Percentiles rank a stretch among this genome's conserved stretches.
Evolutionary conservation across 2,113 vertebrate species (phyloP).

Genomic region (Crocuta crocuta): DNA sequence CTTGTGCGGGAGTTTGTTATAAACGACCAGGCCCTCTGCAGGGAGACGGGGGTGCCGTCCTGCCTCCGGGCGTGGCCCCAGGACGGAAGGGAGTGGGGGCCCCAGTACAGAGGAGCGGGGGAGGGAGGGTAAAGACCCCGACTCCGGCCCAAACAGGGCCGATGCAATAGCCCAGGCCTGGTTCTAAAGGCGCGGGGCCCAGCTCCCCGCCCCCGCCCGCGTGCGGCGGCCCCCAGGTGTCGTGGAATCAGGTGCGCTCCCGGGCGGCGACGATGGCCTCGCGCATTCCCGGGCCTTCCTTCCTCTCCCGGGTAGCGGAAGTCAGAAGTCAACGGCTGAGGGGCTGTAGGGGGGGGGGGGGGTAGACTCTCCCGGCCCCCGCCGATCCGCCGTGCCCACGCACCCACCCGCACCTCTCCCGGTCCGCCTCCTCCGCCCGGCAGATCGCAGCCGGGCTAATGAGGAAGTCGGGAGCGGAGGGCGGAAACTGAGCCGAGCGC

Average conservation of each 20-base stretch:
- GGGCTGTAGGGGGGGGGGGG: neutral
- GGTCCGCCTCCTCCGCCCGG: conserved; percentile 64
- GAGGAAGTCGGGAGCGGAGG: conserved; percentile 86
- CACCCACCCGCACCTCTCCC: conserved; percentile 65
- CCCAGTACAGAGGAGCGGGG: neutral
- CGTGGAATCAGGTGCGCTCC: conserved; percentile 69
- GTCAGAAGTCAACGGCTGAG: neutral
- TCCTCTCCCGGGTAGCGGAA: neutral
- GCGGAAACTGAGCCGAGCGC: conserved; percentile 85
- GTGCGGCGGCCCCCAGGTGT: conserved; percentile 14
- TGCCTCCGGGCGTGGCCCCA: neutral
- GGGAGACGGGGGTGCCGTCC: neutral
- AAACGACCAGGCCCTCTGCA: neutral
- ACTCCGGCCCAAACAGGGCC: neutral
- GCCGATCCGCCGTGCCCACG: conserved; percentile 71
- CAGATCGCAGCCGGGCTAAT: conserved; percentile 60
- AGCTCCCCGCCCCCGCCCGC: neutral
- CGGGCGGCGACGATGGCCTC: neutral
- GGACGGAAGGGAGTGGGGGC: neutral
- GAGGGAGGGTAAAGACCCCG: neutral
- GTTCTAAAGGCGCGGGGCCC: neutral
- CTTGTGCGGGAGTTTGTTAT: neutral
- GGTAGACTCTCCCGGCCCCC: conserved; percentile 9
- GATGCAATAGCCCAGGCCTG: neutral
- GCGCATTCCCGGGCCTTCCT: neutral